Conservation (phyloP, 2,888 invertebrate genomes). For the Coecobrya sp. region DNA sequence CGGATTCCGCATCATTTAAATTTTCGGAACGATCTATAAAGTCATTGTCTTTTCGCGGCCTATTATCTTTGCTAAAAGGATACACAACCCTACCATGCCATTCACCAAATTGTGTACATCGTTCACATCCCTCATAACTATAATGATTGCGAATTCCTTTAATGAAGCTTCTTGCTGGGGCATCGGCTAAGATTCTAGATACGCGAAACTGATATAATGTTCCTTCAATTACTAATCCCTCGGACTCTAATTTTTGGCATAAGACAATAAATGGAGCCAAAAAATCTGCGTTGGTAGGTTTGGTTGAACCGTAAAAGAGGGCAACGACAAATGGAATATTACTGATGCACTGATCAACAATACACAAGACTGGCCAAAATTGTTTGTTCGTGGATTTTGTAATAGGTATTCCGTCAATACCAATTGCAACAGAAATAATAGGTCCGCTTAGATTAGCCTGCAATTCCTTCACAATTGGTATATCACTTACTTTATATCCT, state of each 20-base stretch:
- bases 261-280: neutral
- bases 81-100: constrained; percentile 63
- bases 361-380: constrained; percentile 65
- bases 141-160: constrained; percentile 54
- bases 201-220: constrained; percentile 7
- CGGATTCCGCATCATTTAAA: neutral
- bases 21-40: neutral
- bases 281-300: constrained; percentile 50
- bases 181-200: constrained; percentile 60
- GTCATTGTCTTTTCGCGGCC: neutral
- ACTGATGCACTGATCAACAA: constrained; percentile 37
- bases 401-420: constrained; percentile 70
- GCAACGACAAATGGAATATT: constrained; percentile 13
- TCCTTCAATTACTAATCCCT: neutral
- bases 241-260: neutral
- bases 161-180: constrained; percentile 55
- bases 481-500: neutral
- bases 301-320: constrained; percentile 48
- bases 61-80: neutral
- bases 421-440: constrained; percentile 31
- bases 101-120: constrained; percentile 36
- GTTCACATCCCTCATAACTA: constrained; percentile 62
- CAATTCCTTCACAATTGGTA: neutral
- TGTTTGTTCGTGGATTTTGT: constrained; percentile 49
- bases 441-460: neutral